Evolutionary conservation across 2,888 invertebrate genomes (phyloP).

Genomic region (Ctena decussata): DNA sequence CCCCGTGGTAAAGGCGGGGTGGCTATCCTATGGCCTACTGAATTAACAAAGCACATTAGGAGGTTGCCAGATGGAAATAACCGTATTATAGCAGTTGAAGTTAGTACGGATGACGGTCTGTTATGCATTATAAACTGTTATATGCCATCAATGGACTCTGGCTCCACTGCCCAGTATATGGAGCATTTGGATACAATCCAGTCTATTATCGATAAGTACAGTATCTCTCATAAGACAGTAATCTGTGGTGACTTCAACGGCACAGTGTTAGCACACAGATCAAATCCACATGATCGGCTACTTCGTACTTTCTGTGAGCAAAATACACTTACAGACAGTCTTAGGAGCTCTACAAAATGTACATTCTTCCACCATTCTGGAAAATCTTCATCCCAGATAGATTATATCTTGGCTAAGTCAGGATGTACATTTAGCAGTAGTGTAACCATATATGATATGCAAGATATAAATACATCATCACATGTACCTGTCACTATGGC

Average conservation of each 20-base stretch:
- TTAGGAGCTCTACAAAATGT: not conserved
- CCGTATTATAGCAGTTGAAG: not conserved
- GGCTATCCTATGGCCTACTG: not conserved
- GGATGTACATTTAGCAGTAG: not conserved
- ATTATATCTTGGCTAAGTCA: not conserved
- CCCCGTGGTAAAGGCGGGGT: not conserved
- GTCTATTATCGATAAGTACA: not conserved
- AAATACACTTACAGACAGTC: not conserved
- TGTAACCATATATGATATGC: not conserved
- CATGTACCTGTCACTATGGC: not conserved
- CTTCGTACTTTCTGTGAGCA: not conserved
- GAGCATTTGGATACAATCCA: not conserved
- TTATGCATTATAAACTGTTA: not conserved
- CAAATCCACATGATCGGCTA: not conserved
- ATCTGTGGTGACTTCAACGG: not conserved
- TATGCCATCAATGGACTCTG: not conserved
- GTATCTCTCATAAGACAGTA: not conserved
- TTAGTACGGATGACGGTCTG: not conserved
- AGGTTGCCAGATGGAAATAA: not conserved
- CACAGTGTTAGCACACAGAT: not conserved
- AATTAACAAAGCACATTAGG: not conserved
- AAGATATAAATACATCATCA: not conserved
- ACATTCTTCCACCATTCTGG: constrained; percentile 1
- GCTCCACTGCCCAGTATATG: not conserved
- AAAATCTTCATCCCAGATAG: not conserved